These are phyloP conservation scores for Eremophila alpestris DNA, from an alignment of 2,797 vertebrate genomes.

Conservation along the genomic window DNA sequence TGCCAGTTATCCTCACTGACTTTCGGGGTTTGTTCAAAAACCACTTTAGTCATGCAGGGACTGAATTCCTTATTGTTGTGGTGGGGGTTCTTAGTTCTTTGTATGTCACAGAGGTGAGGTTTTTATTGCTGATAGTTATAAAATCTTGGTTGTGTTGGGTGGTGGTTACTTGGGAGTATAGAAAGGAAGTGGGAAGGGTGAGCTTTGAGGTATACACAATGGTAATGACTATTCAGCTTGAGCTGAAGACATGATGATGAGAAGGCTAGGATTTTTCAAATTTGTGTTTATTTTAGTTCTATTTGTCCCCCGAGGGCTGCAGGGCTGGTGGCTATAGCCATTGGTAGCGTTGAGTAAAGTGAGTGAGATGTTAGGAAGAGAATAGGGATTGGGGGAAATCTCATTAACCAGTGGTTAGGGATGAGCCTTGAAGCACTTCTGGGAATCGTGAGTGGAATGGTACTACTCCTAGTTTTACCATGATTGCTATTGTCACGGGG, in stretches of 20 bases:
- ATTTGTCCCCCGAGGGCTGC: not conserved
- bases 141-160: not conserved
- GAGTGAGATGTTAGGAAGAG: not conserved
- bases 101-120: not conserved
- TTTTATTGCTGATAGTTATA: not conserved
- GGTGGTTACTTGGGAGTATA: rapidly evolving
- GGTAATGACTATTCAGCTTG: not conserved
- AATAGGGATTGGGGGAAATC: rapidly evolving
- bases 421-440: not conserved
- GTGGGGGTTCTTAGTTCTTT: not conserved
- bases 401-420: rapidly evolving
- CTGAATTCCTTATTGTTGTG: not conserved
- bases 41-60: not conserved
- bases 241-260: not conserved
- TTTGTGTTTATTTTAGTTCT: not conserved
- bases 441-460: not conserved
- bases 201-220: rapidly evolving
- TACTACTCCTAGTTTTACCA: not conserved
- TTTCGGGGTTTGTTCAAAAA: not conserved
- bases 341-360: not conserved
- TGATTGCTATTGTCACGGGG: rapidly evolving
- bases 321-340: rapidly evolving
- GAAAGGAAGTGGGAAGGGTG: not conserved
- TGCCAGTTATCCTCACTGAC: not conserved
- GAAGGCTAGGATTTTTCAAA: not conserved